Evolutionary conservation across 1,140 invertebrate genomes (phyloP), one percentile per base, ranked within the genome.

Genomic region (Pogonognathellus flavescens): DNA sequence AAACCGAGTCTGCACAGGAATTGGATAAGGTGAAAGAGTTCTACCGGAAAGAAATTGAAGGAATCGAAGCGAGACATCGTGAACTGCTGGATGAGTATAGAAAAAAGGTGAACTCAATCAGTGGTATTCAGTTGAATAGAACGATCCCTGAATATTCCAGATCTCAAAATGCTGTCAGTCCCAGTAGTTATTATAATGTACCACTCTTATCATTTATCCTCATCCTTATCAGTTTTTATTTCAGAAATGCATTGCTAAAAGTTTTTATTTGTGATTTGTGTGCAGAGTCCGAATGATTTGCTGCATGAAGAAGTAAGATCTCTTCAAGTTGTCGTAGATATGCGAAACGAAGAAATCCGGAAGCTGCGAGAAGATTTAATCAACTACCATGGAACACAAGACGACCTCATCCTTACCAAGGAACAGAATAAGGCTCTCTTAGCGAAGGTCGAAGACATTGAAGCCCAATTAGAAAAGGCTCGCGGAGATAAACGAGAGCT

Each of bases 401-500:
- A 88, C 60, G 84, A 86, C 14, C 80, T 87, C 13, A 22, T 70
- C n/a, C 11, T 18, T 5, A 66, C 66, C 9, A 85, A 72, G 49
- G 87, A 87, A 49, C 76, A 86, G 41, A 87, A 84, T n/a, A 85
- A 87, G 41, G 20, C 53, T n/a, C 52, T 86, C 1, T 5, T 80
- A 41, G 86, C 82, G 5, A 85, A 86, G 83, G 85, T 88, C 20
- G 87, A 88, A 72, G 87, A 87, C 82, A 57, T 88, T 16, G 82
- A 88, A 62, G 87, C 87, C 41, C 87, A 88, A 31, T 49, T 88
- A 1, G 60, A 82, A 41, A 88, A 88, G 60, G 81, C 81, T 59
- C 70, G 85, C 52, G 60, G 52, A 2, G 87, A 88, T 31, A 88
- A 88, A 60, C 62, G 70, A 18, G 70, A 82, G 4, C 53, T 88